Base-by-base conservation (phyloP, 2,113 vertebrate genomes). In the Psilopsiagon aymara region DNA sequence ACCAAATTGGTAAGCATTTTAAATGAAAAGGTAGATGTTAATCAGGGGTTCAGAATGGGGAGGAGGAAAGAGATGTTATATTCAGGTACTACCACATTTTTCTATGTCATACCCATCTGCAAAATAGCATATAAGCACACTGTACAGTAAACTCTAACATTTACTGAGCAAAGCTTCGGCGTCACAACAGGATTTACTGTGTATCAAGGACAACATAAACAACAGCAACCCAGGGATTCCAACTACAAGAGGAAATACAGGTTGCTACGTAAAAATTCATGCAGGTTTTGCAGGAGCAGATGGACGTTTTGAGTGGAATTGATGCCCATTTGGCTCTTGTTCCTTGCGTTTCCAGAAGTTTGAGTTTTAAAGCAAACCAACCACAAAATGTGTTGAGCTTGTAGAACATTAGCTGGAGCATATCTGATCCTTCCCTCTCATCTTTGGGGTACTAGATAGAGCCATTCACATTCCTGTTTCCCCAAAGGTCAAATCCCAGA, bases 181-280 rank as follows among this genome's bases (percentile, higher is more conserved):
- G 86, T 62, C 69, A 73, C 52, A 81, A 83, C 31, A 86, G 47
- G 62, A 79, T 88, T 95, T 94, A 75, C 64, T 80, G 53, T 89
- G 70, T 82, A 24, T 88, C 88, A 94, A 94, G 93, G 92, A 84
- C 88, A 97, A 75, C 78, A 88, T 47, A 92, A 97, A 95, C 33
- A 94, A 64, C 44, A 55, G 67, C 80, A 95, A 86, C 86, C 35
- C 31, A 90, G 88, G 74, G 90, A 94, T 88, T 90, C 78, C 44
- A 91, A 31, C 55, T 95, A 52, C 64, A 92, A 88, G 78, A 94
- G 51, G 70, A 95, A 92, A 92, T 90, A 51, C 55, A 93, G 83
- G 88, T 92, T 97, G 88, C 94, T 97, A 79, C 94, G 88, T 79
- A 91, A 92, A 33, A 83, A 94, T 93, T 92, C 77, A 79, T 57